Evolutionary conservation across 2,797 vertebrate genomes (phyloP), one percentile per base, ranked within the genome.

Genomic region (Bothrops alternatus): DNA sequence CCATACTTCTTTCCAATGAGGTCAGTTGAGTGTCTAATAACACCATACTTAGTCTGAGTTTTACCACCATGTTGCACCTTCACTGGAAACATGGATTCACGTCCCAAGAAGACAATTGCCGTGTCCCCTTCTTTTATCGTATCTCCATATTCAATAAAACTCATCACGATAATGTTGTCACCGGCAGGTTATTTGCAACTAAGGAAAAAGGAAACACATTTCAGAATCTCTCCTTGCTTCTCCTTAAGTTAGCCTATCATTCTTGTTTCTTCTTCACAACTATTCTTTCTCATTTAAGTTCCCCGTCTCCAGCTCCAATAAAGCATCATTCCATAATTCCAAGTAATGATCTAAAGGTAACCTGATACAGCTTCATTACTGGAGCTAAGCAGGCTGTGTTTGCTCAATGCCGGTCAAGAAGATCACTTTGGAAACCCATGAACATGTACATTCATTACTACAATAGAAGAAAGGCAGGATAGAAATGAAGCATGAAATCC

Each of bases 41-140:
- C 99, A 0, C 99, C 99, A 0, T 99, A 99, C 57, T 98, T 98
- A 0, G 99, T 99, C 97, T 99, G 99, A 0, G 99, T 99, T 94
- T 99, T 98, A 8, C 97, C 97, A 6, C 99, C 99, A 0, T 97
- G 97, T 96, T 99, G 98, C 94, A 99, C 99, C 87, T 98, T 98
- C 91, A 99, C 98, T 0, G 99, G 98, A 96, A 99, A 98, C 98
- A 99, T 98, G 13, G 98, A 98, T 11, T 99, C 98, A 0, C 99
- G 99, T 93, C 98, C 98, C 97, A 99, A 95, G 92, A 99, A 99
- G 90, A 99, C 95, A 91, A 99, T 98, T 94, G 98, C 98, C 0
- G 99, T 98, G 93, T 99, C 99, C 0, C 99, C 99, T 3, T 99
- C 98, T 96, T 98, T 98, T 91, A 99, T 98, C 0, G 96, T 92